phyloP scores from a whole-genome alignment of 53 echinoderm and acorn worm species.

The Arbacia lixula region DNA sequence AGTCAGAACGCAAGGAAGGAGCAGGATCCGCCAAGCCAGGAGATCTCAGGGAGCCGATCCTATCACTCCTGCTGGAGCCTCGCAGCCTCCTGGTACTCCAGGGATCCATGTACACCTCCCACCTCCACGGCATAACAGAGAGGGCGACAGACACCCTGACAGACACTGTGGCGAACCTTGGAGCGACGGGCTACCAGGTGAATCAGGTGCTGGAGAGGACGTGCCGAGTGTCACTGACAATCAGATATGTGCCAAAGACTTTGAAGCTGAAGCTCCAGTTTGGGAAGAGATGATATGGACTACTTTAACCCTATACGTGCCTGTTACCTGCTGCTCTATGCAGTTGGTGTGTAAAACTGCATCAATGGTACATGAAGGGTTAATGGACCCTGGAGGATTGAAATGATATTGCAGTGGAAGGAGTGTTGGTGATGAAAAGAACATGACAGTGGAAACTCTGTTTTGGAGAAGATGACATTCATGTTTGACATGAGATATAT shows the following conservation, averaged over 20 bases:
- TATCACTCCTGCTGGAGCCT: conserved; percentile 85
- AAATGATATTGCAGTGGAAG: too few species aligned
- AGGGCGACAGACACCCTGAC: conserved; percentile 58
- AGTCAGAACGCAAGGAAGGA: background rate
- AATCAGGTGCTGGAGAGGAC: conserved; percentile 72
- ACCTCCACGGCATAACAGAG: conserved; percentile 88
- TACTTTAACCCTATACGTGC: too few species aligned
- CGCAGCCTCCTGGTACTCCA: conserved; percentile 84
- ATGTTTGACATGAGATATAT: too few species aligned
- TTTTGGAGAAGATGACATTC: too few species aligned
- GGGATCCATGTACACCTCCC: conserved; percentile 78
- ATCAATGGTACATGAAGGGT: too few species aligned
- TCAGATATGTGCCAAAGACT: conserved; percentile 93
- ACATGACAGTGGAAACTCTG: too few species aligned
- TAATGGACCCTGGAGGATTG: too few species aligned
- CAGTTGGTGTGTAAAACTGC: too few species aligned
- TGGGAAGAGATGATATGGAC: conserved; percentile 54
- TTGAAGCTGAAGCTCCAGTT: conserved; percentile 66
- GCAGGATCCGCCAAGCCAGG: background rate
- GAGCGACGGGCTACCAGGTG: conserved; percentile 36
- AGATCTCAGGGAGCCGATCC: conserved; percentile 50
- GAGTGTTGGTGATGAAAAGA: too few species aligned
- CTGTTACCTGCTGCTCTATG: too few species aligned
- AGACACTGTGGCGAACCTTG: conserved; percentile 70
- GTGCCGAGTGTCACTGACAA: conserved; percentile 83